phyloP scores from a whole-genome alignment of 2,888 invertebrate species.

The Callimorpha dominula region DNA sequence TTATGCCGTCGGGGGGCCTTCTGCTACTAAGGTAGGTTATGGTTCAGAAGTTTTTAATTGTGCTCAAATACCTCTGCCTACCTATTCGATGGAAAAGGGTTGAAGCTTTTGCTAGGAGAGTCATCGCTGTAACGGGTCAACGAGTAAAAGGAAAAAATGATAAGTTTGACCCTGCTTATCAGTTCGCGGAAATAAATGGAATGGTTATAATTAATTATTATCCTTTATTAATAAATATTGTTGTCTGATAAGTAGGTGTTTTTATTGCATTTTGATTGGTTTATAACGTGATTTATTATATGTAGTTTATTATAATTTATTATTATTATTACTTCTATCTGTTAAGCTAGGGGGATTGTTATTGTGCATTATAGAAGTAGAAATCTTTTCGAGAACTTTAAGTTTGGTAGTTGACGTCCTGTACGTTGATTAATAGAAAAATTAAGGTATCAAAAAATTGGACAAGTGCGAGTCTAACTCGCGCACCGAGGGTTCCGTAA shows the following conservation, averaged over 20 bases:
- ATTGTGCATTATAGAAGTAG: neutral
- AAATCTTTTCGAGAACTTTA: neutral
- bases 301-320: neutral
- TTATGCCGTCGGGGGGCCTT: too few species aligned
- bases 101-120: neutral
- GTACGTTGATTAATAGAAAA: neutral
- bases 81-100: too few species aligned
- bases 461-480: too few species aligned
- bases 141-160: neutral
- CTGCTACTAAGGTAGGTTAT: too few species aligned
- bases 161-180: neutral
- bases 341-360: neutral
- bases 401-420: neutral
- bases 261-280: slow-evolving; percentile 60
- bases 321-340: neutral
- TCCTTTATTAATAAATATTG: slow-evolving; percentile 5
- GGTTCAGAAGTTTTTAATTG: too few species aligned
- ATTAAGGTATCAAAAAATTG: too few species aligned
- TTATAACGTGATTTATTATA: neutral
- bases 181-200: slow-evolving; percentile 6
- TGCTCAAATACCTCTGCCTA: too few species aligned
- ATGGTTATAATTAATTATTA: slow-evolving; percentile 3
- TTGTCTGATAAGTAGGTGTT: slow-evolving; percentile 74
- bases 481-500: too few species aligned
- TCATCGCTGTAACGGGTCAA: neutral